Conservation (phyloP, 2,888 invertebrate species). For the Apodemia zela region DNA sequence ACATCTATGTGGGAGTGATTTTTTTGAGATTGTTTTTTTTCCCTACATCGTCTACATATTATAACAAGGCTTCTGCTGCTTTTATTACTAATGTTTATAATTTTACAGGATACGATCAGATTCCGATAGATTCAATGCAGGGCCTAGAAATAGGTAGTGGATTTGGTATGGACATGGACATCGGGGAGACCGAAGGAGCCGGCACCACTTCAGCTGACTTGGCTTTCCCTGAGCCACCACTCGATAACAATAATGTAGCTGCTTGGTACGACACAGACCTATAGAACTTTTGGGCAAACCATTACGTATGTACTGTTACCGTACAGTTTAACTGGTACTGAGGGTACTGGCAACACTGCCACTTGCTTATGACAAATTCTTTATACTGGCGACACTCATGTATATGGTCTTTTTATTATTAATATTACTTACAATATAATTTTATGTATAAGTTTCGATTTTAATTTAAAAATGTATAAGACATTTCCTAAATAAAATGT, state of each 20-base stretch:
- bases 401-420: background rate
- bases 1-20: too few species aligned
- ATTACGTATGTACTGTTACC: background rate
- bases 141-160: conserved; percentile 94
- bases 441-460: background rate
- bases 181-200: conserved; percentile 90
- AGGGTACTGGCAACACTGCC: background rate
- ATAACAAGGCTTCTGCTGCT: background rate
- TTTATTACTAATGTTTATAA: background rate
- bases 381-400: background rate
- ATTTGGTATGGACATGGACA: conserved; percentile 95
- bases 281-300: conserved; percentile 24
- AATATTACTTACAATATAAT: background rate
- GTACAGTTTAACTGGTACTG: background rate
- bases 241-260: conserved; percentile 94
- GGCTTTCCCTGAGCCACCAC: conserved; percentile 90
- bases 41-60: too few species aligned
- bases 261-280: conserved; percentile 99
- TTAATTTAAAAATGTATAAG: background rate
- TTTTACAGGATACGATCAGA: conserved; percentile 94
- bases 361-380: background rate
- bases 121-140: conserved; percentile 98
- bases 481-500: too few species aligned
- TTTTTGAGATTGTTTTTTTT: too few species aligned
- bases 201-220: conserved; percentile 90